These are phyloP conservation scores for Corapipo altera DNA, from an alignment of 2,113 vertebrate species.

Conservation along the genomic window DNA sequence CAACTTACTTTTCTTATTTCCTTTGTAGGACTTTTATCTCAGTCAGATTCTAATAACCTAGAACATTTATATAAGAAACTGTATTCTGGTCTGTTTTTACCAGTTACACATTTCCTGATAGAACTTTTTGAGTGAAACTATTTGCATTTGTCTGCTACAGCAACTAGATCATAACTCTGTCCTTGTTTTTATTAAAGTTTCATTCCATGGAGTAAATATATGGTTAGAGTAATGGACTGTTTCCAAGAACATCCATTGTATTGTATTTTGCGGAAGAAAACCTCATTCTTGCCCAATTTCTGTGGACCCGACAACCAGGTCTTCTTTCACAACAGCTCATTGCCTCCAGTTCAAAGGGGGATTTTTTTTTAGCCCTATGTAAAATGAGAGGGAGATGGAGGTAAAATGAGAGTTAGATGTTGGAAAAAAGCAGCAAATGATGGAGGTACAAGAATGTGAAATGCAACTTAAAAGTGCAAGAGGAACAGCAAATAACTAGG, in stretches of 20 bases:
- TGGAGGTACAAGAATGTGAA: background rate
- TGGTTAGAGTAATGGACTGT: background rate
- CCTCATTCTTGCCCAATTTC: background rate
- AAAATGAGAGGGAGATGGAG: background rate
- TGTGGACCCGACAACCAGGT: background rate
- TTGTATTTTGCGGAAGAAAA: background rate
- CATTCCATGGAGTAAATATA: background rate
- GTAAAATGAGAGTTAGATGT: background rate
- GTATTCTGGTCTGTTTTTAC: background rate
- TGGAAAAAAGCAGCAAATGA: background rate
- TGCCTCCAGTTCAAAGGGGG: background rate
- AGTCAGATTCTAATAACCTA: background rate
- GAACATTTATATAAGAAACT: background rate
- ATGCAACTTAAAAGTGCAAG: background rate
- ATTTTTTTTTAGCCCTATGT: accelerated
- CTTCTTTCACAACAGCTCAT: background rate
- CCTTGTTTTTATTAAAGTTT: background rate
- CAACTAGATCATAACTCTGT: background rate
- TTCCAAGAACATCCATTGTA: background rate
- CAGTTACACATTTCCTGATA: background rate
- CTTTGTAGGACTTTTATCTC: background rate
- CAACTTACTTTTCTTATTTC: background rate
- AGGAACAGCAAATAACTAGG: background rate
- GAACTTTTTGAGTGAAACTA: background rate
- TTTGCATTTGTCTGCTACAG: background rate